These are phyloP conservation scores for Microcebus tavaratra DNA, from an alignment of 2,113 vertebrate species.

Conservation along the genomic window DNA sequence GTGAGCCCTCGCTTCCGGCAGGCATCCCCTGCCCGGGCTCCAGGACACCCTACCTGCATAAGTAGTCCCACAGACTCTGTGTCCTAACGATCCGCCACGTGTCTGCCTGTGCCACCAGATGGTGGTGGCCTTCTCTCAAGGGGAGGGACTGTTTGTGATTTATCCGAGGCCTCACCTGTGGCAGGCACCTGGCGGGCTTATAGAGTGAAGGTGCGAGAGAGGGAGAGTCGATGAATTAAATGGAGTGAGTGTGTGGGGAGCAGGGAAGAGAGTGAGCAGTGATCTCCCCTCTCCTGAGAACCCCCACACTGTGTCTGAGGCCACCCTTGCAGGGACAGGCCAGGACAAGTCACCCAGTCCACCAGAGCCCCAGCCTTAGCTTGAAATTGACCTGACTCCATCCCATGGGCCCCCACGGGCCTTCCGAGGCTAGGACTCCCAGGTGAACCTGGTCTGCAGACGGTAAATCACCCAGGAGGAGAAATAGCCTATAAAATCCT, in stretches of 20 bases:
- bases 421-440: neutral
- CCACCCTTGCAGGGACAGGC: neutral
- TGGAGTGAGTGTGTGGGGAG: neutral
- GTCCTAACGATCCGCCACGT: neutral
- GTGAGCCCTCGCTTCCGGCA: neutral
- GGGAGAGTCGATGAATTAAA: neutral
- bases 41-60: neutral
- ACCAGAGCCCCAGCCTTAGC: neutral
- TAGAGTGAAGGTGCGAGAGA: neutral
- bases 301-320: neutral
- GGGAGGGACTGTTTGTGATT: neutral
- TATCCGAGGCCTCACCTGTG: neutral
- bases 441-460: neutral
- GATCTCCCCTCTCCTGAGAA: neutral
- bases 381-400: neutral
- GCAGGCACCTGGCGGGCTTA: neutral
- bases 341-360: neutral
- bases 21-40: neutral
- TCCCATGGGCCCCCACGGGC: neutral
- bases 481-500: constrained; percentile 6
- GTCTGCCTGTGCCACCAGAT: neutral
- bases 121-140: constrained; percentile 18
- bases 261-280: neutral
- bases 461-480: neutral
- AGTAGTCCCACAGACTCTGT: neutral